A percentile compares a stretch with the other conserved stretches of the same genome.
phyloP scores from a whole-genome alignment of 1,140 invertebrate genomes.

The Megalonaias nervosa region DNA sequence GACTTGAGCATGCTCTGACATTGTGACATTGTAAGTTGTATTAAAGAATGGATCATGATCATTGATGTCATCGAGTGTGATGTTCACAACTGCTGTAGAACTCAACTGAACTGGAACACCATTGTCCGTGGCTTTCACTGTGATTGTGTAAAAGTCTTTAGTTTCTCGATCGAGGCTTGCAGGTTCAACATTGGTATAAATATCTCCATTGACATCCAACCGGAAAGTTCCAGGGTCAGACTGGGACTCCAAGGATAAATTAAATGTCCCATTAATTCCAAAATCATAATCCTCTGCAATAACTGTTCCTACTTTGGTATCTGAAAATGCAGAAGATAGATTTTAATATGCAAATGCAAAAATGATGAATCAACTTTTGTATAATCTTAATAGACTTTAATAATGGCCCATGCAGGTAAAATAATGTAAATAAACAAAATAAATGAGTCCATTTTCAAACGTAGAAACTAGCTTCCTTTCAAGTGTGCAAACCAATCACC shows the following conservation, averaged over 20 bases:
- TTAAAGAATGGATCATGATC: slow-evolving; percentile 78
- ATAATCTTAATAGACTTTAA: too few relatives aligned
- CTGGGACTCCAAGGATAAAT: background rate
- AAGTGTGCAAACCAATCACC: too few relatives aligned
- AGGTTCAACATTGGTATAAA: slow-evolving; percentile 20
- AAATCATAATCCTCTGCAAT: slow-evolving; percentile 83
- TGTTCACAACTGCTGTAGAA: slow-evolving; percentile 92
- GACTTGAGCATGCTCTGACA: slow-evolving; percentile 16
- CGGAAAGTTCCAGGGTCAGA: background rate
- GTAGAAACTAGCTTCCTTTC: too few relatives aligned
- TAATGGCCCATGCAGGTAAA: too few relatives aligned
- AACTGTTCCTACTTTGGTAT: slow-evolving; percentile 92
- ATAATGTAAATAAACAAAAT: too few relatives aligned
- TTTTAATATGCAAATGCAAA: background rate
- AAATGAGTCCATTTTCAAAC: too few relatives aligned
- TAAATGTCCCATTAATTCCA: slow-evolving; percentile 34
- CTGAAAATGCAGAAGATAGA: slow-evolving; percentile 61
- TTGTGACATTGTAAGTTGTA: slow-evolving; percentile 5
- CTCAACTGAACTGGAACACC: slow-evolving; percentile 75
- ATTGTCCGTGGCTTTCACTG: slow-evolving; percentile 9
- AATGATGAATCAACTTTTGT: too few relatives aligned
- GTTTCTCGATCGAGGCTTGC: slow-evolving; percentile 18
- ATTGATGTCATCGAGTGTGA: slow-evolving; percentile 96
- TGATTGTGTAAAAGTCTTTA: slow-evolving; percentile 15
- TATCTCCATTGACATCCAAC: slow-evolving; percentile 4